Base-by-base conservation (phyloP, 1,140 invertebrate genomes). In the Octopus sinensis region DNA sequence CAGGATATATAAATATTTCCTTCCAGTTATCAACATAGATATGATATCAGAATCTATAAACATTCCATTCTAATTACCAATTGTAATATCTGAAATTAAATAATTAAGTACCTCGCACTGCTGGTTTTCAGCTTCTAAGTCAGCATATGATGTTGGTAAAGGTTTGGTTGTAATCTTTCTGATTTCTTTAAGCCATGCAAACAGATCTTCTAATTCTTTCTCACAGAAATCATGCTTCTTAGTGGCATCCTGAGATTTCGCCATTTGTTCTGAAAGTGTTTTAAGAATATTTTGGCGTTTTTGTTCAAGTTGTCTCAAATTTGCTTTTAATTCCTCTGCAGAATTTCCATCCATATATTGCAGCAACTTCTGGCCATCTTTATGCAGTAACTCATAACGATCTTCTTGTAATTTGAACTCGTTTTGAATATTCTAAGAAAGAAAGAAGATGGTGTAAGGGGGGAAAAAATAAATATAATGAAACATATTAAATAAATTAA, bases 211-310 rank as follows among this genome's bases (percentile, higher is more conserved):
- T 80, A 91, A 86, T 71, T 88, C 86, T 79, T 86, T 82, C 84
- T 92, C 90, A 85, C 90, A 91, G n/a, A 87, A 86, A 23, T 88
- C 84, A 89, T 91, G 91, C 82, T 91, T 87, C 54, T 86, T 84
- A 23, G 89, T 83, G 3, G 92, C 83, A 62, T 85, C 87, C 76
- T 90, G 88, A 5, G 92, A 86, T 79, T 88, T 88, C 56, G 89
- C 85, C 5, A 87, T 84, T 94, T 96, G 97, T 0, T 95, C 96
- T 84, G 95, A 93, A 0, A 97, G 90, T 56, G 82, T 76, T 9
- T 81, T 78, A 23, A 84, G 82, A 9, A 87, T 78, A 62, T 85
- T 94, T 94, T 52, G 95, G 83, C 85, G 86, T 30, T 85, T 83
- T 23, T 86, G 82, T 73, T 88, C 83, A n/a, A 88, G 80, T 75